A percentile compares a stretch with the other conserved stretches of the same genome.
phyloP scores from a whole-genome alignment of 2,797 vertebrate species.

The Babyrousa celebensis region DNA sequence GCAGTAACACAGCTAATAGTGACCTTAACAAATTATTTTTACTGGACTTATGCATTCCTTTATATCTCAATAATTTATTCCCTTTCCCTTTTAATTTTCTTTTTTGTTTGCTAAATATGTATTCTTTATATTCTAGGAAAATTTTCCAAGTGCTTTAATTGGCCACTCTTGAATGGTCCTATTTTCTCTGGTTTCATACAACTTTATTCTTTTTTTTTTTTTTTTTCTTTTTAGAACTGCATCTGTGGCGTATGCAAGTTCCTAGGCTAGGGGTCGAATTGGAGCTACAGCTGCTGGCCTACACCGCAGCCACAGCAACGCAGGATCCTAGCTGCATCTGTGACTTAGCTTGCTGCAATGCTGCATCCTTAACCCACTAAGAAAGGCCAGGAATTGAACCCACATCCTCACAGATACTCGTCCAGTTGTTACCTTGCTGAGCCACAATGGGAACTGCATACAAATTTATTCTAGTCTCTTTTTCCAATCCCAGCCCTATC shows the following conservation, averaged over 20 bases:
- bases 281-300: too few species aligned
- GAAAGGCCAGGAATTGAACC: too few species aligned
- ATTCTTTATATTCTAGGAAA: constrained; percentile 35
- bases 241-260: too few species aligned
- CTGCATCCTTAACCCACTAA: too few species aligned
- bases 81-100: background rate
- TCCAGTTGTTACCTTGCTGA: too few species aligned
- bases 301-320: too few species aligned
- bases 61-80: constrained; percentile 43
- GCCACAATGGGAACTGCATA: background rate
- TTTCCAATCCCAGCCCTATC: background rate
- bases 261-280: too few species aligned
- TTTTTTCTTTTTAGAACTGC: too few species aligned
- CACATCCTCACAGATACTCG: too few species aligned
- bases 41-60: background rate
- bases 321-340: too few species aligned
- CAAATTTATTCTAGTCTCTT: constrained; percentile 17
- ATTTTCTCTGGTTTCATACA: background rate
- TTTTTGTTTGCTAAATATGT: constrained; percentile 8
- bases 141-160: constrained; percentile 16
- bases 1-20: background rate
- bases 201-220: background rate
- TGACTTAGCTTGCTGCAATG: too few species aligned
- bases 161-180: constrained; percentile 4
- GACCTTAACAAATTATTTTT: background rate